Evolutionary conservation across 2,888 invertebrate species (phyloP).

Genomic region (Xanthorhoe designata): DNA sequence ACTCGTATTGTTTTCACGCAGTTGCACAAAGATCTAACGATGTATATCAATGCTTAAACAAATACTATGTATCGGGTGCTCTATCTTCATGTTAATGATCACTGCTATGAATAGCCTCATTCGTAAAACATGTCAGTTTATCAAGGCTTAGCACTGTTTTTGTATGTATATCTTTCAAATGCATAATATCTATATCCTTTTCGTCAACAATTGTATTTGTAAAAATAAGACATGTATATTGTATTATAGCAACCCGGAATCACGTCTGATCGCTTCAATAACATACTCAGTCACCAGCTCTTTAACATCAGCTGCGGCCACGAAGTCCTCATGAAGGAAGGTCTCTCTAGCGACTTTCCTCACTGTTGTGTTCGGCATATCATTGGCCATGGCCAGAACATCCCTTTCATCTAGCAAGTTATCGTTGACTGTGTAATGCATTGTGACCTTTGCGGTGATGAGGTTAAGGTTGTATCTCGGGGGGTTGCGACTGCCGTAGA

Average conservation of each 20-base stretch:
- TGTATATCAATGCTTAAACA: too few relatives aligned
- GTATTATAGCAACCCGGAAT: constrained; percentile 14
- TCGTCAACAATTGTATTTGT: too few relatives aligned
- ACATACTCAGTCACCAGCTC: constrained; percentile 66
- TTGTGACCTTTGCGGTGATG: constrained; percentile 58
- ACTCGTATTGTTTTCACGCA: too few relatives aligned
- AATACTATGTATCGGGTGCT: too few relatives aligned
- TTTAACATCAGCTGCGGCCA: constrained; percentile 57
- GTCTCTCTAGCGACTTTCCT: constrained; percentile 60
- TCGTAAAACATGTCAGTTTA: too few relatives aligned
- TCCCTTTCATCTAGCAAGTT: constrained; percentile 61
- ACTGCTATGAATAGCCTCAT: too few relatives aligned
- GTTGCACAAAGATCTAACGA: too few relatives aligned
- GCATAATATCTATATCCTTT: too few relatives aligned
- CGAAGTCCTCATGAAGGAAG: constrained; percentile 64
- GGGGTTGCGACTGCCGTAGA: constrained; percentile 57
- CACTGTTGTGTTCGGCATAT: constrained; percentile 59
- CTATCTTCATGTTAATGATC: too few relatives aligned
- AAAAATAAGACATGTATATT: too few relatives aligned
- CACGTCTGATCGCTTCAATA: constrained; percentile 50
- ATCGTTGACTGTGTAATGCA: constrained; percentile 68
- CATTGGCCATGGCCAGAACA: constrained; percentile 62
- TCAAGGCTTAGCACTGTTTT: too few relatives aligned
- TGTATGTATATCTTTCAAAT: too few relatives aligned
- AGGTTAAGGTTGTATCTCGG: constrained; percentile 61